Conservation (phyloP, 2,113 vertebrate genomes). For the Sialia sialis region DNA sequence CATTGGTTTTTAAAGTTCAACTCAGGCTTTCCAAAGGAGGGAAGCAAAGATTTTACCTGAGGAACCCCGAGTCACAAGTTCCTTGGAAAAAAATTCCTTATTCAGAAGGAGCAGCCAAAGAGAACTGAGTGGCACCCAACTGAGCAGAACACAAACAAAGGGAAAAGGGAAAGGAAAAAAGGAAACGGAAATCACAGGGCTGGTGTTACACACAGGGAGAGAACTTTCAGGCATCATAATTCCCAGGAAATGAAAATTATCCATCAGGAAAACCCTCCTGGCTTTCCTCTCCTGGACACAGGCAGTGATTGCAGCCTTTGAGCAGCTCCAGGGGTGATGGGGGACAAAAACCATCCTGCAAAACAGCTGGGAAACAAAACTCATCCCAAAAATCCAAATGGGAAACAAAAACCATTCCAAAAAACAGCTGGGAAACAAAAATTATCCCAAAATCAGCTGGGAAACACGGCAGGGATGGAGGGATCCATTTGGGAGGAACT, state of each 20-base stretch:
- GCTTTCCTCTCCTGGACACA: neutral
- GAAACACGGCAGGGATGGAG: neutral
- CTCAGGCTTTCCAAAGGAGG: neutral
- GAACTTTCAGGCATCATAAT: neutral
- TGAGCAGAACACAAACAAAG: slow-evolving; percentile 1
- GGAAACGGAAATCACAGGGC: neutral
- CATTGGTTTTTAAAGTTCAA: neutral
- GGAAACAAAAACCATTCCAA: no score
- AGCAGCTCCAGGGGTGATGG: neutral
- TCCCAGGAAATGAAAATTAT: neutral
- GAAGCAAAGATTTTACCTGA: neutral
- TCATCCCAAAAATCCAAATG: neutral
- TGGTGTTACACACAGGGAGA: neutral
- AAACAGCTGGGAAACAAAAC: neutral
- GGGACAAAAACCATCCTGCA: neutral
- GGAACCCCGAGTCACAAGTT: neutral
- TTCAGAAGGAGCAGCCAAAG: neutral
- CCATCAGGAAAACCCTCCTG: neutral
- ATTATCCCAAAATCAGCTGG: neutral
- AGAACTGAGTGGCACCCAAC: neutral
- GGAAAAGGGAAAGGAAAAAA: neutral
- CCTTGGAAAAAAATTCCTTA: neutral
- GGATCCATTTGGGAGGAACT: neutral
- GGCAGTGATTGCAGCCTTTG: neutral
- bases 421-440: neutral